Conservation (phyloP, 2,113 vertebrate species). For the Podilymbus podiceps region DNA sequence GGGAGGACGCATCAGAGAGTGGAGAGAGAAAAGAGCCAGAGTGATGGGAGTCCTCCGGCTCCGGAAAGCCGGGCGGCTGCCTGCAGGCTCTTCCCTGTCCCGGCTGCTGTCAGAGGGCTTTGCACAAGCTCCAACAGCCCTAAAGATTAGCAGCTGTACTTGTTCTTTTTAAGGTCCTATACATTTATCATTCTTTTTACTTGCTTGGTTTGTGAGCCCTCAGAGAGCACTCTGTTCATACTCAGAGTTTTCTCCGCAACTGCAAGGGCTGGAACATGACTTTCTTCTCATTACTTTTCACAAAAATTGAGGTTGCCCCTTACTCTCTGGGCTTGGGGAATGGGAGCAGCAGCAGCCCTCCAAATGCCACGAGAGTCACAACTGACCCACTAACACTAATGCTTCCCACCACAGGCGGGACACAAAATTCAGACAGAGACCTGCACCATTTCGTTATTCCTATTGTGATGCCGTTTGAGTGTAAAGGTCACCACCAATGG, state of each 20-base stretch:
- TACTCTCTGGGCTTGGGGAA: background rate
- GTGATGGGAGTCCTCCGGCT: background rate
- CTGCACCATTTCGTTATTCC: background rate
- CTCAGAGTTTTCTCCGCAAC: background rate
- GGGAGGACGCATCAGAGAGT: background rate
- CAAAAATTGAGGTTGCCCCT: background rate
- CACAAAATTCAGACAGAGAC: background rate
- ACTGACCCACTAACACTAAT: background rate
- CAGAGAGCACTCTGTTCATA: background rate
- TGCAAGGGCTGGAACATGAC: background rate
- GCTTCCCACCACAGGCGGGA: background rate
- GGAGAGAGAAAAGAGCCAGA: background rate
- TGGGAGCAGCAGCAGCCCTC: background rate
- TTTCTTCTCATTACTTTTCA: background rate
- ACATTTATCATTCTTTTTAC: background rate
- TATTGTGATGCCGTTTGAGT: background rate
- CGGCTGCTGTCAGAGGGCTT: background rate
- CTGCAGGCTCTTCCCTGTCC: background rate
- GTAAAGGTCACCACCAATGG: background rate
- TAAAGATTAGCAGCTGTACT: background rate
- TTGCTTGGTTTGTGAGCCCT: background rate
- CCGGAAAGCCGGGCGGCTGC: background rate
- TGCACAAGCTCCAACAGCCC: background rate
- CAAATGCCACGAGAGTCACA: background rate
- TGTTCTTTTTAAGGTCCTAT: background rate